Evolutionary conservation across 2,888 invertebrate genomes (phyloP).

Genomic region (Ethmia dodecea): DNA sequence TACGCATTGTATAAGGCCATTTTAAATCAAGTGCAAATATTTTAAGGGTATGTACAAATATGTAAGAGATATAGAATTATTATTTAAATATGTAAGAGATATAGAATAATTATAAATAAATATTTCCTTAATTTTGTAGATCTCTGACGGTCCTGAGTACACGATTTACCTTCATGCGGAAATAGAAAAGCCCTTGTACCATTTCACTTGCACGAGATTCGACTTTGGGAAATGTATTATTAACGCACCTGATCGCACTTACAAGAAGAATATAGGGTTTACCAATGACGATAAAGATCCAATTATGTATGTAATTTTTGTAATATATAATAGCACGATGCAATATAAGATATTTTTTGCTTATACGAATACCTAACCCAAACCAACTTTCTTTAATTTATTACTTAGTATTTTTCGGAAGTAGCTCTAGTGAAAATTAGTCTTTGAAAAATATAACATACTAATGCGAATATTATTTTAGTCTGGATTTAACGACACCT

Average conservation of each 20-base stretch:
- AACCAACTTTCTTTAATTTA: neutral
- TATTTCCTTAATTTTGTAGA: conserved; percentile 47
- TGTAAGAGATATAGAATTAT: too few relatives aligned
- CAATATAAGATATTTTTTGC: neutral
- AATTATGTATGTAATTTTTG: conserved; percentile 40
- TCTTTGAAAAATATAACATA: too few relatives aligned
- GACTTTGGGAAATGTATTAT: conserved; percentile 83
- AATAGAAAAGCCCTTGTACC: conserved; percentile 74
- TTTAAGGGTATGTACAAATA: too few relatives aligned
- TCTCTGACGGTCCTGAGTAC: conserved; percentile 82
- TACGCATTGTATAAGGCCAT: too few relatives aligned
- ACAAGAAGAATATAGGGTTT: conserved; percentile 59
- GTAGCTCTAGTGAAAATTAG: too few relatives aligned
- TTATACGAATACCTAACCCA: too few relatives aligned
- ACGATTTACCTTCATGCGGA: conserved; percentile 75
- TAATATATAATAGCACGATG: neutral
- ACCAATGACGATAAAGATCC: conserved; percentile 48
- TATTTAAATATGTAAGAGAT: too few relatives aligned
- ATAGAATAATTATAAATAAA: neutral
- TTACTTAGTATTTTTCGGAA: too few relatives aligned
- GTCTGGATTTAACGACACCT: conserved; percentile 69
- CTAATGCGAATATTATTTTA: too few relatives aligned
- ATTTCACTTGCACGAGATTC: conserved; percentile 79
- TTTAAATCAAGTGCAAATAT: too few relatives aligned
- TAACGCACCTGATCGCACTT: conserved; percentile 63